phyloP scores from a whole-genome alignment of 2,888 invertebrate genomes.

The Tipula lateralis region DNA sequence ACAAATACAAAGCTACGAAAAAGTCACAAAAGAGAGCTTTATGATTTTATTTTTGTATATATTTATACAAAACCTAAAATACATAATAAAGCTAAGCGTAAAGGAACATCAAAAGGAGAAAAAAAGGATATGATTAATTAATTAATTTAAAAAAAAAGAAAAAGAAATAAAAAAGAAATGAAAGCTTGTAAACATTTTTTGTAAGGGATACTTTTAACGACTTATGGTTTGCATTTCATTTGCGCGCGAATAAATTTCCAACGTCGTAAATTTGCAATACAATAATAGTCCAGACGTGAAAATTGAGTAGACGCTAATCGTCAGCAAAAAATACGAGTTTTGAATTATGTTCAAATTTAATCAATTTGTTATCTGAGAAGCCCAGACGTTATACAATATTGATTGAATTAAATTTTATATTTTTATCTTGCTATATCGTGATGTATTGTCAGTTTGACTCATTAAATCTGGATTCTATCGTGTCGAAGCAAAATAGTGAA shows the following conservation, averaged over 20 bases:
- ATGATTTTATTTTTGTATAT: background rate
- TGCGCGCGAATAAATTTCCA: background rate
- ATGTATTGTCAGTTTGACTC: too few relatives aligned
- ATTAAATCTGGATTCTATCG: too few relatives aligned
- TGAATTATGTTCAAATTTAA: background rate
- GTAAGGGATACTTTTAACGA: background rate
- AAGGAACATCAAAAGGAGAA: background rate
- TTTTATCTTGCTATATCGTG: background rate
- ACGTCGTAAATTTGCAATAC: background rate
- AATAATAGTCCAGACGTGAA: background rate
- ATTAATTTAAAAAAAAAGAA: background rate
- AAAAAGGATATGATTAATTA: conserved; percentile 19
- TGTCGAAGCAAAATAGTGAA: too few relatives aligned
- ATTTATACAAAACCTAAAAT: background rate
- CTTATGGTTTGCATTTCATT: background rate
- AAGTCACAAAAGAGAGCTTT: background rate
- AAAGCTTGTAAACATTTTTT: background rate
- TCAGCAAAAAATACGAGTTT: background rate
- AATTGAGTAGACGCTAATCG: background rate
- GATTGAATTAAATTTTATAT: background rate
- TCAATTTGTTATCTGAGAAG: background rate
- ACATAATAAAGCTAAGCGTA: background rate
- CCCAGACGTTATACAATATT: background rate
- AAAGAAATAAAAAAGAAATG: background rate
- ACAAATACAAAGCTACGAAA: background rate